These are phyloP conservation scores for Ctenochaetus hawaiiensis DNA, from an alignment of 2,797 vertebrate genomes.

Conservation along the genomic window DNA sequence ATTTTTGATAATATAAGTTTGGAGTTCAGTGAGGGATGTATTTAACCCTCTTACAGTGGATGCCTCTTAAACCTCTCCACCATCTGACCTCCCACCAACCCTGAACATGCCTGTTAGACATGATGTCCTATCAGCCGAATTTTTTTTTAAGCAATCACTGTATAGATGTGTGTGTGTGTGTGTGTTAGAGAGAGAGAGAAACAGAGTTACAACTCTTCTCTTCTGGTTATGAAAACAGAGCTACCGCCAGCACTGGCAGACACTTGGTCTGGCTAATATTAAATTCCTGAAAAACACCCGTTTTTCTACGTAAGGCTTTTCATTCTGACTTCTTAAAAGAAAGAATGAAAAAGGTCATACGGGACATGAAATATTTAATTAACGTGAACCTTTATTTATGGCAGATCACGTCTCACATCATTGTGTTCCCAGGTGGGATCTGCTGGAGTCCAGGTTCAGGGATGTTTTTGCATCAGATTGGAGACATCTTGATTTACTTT, in stretches of 20 bases:
- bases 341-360: slow-evolving; percentile 51
- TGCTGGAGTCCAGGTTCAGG: slow-evolving; percentile 50
- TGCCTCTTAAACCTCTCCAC: slow-evolving; percentile 24
- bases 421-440: slow-evolving; percentile 59
- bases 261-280: slow-evolving; percentile 68
- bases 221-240: slow-evolving; percentile 74
- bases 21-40: slow-evolving; percentile 19
- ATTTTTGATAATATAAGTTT: slow-evolving; percentile 19
- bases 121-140: slow-evolving; percentile 27
- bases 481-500: slow-evolving; percentile 71
- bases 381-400: slow-evolving; percentile 56
- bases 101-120: slow-evolving; percentile 29
- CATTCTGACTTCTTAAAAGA: slow-evolving; percentile 43
- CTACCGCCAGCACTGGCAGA: slow-evolving; percentile 61
- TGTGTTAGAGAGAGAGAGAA: neutral
- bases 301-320: slow-evolving; percentile 56
- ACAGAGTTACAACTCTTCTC: slow-evolving; percentile 54
- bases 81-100: slow-evolving; percentile 45
- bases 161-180: slow-evolving; percentile 7
- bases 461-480: slow-evolving; percentile 61
- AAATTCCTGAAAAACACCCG: slow-evolving; percentile 62
- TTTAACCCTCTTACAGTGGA: slow-evolving; percentile 17
- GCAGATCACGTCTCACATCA: slow-evolving; percentile 45
- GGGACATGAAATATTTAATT: slow-evolving; percentile 56
- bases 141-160: slow-evolving; percentile 32